phyloP scores from a whole-genome alignment of 2,113 vertebrate species.

The Cololabis saira region DNA sequence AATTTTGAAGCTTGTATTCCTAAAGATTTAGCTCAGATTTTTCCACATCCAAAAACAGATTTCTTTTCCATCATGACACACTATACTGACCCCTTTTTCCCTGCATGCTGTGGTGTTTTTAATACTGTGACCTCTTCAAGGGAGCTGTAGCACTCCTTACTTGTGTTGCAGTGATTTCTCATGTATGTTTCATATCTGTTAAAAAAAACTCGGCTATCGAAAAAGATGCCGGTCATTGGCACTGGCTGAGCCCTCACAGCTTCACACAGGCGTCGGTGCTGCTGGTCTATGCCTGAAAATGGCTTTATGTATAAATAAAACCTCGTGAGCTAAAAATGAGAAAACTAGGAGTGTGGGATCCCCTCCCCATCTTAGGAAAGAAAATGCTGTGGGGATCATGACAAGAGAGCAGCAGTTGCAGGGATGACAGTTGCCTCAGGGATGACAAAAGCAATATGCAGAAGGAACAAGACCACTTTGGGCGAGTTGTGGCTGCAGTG shows the following conservation, averaged over 20 bases:
- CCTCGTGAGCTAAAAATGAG: conserved; percentile 26
- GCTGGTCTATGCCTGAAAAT: conserved; percentile 52
- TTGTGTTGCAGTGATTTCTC: conserved; percentile 10
- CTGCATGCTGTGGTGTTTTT: conserved; percentile 15
- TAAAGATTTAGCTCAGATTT: conserved; percentile 34
- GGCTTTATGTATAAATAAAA: conserved; percentile 66
- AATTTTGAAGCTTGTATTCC: conserved; percentile 22
- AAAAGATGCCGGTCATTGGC: conserved; percentile 30
- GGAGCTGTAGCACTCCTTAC: not conserved
- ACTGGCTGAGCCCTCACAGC: conserved; percentile 27
- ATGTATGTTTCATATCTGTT: conserved; percentile 5
- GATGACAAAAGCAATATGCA: conserved; percentile 40
- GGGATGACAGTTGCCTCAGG: not conserved
- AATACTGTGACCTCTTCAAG: conserved; percentile 30
- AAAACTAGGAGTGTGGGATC: not conserved
- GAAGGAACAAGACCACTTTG: conserved; percentile 24
- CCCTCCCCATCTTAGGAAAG: too few species aligned
- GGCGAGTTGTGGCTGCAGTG: conserved; percentile 48
- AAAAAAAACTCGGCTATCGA: conserved; percentile 15
- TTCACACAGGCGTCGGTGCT: conserved; percentile 53
- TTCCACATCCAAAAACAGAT: conserved; percentile 52
- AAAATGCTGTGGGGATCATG: conserved; percentile 1
- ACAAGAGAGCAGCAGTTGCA: conserved; percentile 31
- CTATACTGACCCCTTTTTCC: conserved; percentile 19
- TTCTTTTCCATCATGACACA: conserved; percentile 49